These are phyloP conservation scores for Hippocampus guttulatus DNA, from an alignment of 2,113 vertebrate genomes.

Conservation along the genomic window DNA sequence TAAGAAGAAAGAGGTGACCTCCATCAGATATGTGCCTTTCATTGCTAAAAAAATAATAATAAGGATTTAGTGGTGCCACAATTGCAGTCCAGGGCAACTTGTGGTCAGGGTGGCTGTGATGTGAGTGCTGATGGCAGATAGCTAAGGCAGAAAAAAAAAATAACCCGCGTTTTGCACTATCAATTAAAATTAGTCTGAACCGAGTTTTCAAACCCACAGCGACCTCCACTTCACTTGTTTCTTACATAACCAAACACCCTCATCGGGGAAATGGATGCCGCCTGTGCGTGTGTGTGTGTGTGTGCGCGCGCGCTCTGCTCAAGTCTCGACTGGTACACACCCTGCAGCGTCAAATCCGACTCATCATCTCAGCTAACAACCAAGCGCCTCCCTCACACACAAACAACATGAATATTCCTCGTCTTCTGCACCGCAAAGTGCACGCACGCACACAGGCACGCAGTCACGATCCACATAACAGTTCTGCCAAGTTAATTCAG, in stretches of 20 bases:
- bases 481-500: constrained; percentile 47
- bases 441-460: constrained; percentile 15
- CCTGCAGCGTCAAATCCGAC: constrained; percentile 26
- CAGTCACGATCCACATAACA: constrained; percentile 32
- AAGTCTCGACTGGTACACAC: constrained; percentile 34
- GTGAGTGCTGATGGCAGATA: constrained; percentile 16
- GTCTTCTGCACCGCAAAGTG: constrained; percentile 1
- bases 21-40: background rate
- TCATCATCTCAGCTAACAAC: constrained; percentile 25
- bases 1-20: background rate
- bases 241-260: constrained; percentile 52
- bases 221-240: constrained; percentile 34
- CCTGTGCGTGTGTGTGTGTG: constrained; percentile 8
- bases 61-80: background rate
- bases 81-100: background rate
- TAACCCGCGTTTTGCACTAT: constrained; percentile 46
- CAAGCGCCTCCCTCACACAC: background rate
- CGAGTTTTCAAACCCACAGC: constrained; percentile 38
- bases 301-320: background rate
- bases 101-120: constrained; percentile 17
- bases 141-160: constrained; percentile 25
- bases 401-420: background rate
- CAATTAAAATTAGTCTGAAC: constrained; percentile 58
- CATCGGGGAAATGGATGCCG: constrained; percentile 3
- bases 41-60: background rate